These are phyloP conservation scores for Aphodius sticticus DNA, from an alignment of 2,888 invertebrate genomes.

Conservation along the genomic window DNA sequence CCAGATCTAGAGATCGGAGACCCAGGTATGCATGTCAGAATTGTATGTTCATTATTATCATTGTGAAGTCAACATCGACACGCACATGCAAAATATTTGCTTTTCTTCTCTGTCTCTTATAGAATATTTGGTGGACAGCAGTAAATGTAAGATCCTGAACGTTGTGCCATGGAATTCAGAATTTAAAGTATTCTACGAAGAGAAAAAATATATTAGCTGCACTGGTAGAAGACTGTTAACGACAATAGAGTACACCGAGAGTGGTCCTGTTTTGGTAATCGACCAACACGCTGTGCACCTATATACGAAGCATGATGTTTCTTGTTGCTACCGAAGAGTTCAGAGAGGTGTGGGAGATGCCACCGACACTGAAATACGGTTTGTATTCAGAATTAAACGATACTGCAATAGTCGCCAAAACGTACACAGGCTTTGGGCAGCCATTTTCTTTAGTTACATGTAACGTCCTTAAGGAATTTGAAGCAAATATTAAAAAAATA, in stretches of 20 bases:
- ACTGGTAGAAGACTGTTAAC: slow-evolving; percentile 53
- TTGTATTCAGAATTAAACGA: not conserved
- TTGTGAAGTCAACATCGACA: no score
- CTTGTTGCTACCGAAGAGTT: slow-evolving; percentile 49
- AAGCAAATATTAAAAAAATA: no score
- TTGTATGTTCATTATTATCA: no score
- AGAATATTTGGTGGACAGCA: slow-evolving; percentile 62
- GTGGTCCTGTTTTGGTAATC: slow-evolving; percentile 51
- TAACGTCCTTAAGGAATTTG: no score
- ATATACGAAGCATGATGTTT: slow-evolving; percentile 47
- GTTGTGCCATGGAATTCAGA: slow-evolving; percentile 66
- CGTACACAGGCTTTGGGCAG: no score
- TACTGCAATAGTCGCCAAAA: no score
- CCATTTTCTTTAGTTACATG: no score
- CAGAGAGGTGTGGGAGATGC: slow-evolving; percentile 22
- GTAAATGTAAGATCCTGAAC: slow-evolving; percentile 70
- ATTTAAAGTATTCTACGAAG: slow-evolving; percentile 62
- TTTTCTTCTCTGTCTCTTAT: not conserved
- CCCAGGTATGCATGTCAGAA: not conserved
- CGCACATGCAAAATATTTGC: no score
- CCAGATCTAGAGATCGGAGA: not conserved
- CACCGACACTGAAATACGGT: slow-evolving; percentile 29
- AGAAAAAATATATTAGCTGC: slow-evolving; percentile 64
- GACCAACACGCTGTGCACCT: slow-evolving; percentile 47
- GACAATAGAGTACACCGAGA: slow-evolving; percentile 47